Evolutionary conservation across 2,113 vertebrate genomes (phyloP).

Genomic region (Gopherus flavomarginatus): DNA sequence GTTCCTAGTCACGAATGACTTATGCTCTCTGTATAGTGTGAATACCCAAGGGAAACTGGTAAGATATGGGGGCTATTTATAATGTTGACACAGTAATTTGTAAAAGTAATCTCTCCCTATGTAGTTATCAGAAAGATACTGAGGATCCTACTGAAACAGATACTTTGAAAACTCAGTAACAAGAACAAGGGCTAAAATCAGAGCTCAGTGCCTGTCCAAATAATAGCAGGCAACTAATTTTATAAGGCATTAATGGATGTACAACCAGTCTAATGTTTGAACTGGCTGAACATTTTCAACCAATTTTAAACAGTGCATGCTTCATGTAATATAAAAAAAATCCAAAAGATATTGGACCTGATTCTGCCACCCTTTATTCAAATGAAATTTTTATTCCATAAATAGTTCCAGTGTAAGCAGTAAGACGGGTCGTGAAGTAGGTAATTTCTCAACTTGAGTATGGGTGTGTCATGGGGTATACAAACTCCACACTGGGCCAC

Average conservation of each 20-base stretch:
- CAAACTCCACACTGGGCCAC: neutral
- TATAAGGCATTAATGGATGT: neutral
- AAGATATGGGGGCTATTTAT: constrained; percentile 27
- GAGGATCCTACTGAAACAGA: neutral
- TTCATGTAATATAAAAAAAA: neutral
- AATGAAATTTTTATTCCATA: neutral
- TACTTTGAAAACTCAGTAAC: neutral
- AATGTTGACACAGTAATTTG: constrained; percentile 24
- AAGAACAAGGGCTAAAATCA: neutral
- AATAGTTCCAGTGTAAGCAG: neutral
- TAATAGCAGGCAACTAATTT: neutral
- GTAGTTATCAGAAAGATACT: constrained; percentile 21
- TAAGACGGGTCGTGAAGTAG: neutral
- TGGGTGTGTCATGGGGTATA: neutral
- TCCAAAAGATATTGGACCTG: neutral
- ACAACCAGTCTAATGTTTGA: fast-evolving
- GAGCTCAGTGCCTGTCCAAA: neutral
- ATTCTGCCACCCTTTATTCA: neutral
- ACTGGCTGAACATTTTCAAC: neutral
- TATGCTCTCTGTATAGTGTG: neutral
- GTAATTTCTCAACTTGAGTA: neutral
- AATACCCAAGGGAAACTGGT: constrained; percentile 22
- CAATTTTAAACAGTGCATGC: neutral
- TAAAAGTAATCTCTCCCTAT: constrained; percentile 49
- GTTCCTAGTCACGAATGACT: constrained; percentile 24